These are phyloP conservation scores for Sarcophaga caerulescens DNA, from an alignment of 2,888 invertebrate genomes.

Conservation along the genomic window DNA sequence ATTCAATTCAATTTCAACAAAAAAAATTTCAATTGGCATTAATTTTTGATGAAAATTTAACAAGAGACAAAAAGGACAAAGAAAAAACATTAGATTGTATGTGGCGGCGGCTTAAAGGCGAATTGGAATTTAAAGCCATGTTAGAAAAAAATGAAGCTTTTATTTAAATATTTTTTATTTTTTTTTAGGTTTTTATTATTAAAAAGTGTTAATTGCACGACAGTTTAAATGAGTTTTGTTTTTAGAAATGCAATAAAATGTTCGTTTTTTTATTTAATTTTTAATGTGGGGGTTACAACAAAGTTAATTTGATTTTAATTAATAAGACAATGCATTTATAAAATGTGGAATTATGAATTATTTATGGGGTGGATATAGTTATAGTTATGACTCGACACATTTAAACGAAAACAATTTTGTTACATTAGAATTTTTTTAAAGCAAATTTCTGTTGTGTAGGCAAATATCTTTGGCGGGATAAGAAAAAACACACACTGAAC, in stretches of 20 bases:
- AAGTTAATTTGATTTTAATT: conserved; percentile 16
- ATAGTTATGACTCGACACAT: neutral
- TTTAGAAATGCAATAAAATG: conserved; percentile 44
- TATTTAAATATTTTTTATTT: neutral
- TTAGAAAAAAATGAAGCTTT: conserved; percentile 44
- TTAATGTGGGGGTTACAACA: conserved; percentile 31
- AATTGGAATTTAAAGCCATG: conserved; percentile 37
- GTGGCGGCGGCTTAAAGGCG: conserved; percentile 10
- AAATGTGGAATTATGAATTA: conserved; percentile 20
- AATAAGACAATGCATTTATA: conserved; percentile 40
- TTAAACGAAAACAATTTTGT: conserved; percentile 33
- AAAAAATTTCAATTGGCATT: conserved; percentile 20
- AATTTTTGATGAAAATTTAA: conserved; percentile 52
- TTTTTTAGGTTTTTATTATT: conserved; percentile 9
- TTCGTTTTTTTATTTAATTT: conserved; percentile 4
- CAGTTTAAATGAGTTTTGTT: conserved; percentile 27
- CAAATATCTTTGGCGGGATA: conserved; percentile 18
- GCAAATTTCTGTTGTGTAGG: neutral
- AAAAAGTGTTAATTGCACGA: conserved; percentile 50
- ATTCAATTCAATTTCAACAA: conserved; percentile 43
- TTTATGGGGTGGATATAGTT: neutral
- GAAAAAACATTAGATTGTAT: conserved; percentile 61
- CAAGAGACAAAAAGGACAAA: conserved; percentile 47
- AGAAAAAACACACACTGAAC: conserved; percentile 57
- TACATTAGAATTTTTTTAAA: neutral